Conservation (phyloP, 2,797 vertebrate species). For the Basileuterus tristriatus region DNA sequence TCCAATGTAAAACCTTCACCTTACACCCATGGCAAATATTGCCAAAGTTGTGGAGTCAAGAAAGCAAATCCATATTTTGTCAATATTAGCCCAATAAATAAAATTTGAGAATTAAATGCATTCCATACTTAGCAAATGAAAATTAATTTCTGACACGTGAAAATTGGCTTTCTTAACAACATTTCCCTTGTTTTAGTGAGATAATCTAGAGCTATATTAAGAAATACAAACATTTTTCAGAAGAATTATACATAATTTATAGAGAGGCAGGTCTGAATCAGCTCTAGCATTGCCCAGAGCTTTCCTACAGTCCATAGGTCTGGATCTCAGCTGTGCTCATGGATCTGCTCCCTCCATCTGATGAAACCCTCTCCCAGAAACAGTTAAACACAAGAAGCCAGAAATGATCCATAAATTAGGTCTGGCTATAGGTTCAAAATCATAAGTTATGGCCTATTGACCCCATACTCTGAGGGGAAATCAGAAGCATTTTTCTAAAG, state of each 20-base stretch:
- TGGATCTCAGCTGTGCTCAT: background rate
- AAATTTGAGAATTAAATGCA: background rate
- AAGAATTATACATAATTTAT: background rate
- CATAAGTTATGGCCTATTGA: conserved; percentile 52
- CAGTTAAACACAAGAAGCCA: conserved; percentile 26
- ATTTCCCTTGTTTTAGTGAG: background rate
- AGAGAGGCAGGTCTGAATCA: background rate
- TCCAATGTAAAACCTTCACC: background rate
- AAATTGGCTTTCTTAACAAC: background rate
- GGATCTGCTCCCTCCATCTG: background rate
- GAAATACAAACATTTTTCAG: conserved; percentile 19
- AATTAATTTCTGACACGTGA: background rate
- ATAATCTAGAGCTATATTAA: background rate
- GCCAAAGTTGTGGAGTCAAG: background rate
- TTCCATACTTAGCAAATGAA: background rate
- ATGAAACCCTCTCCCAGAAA: conserved; percentile 6
- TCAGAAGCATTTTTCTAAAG: conserved; percentile 37
- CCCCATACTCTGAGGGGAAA: conserved; percentile 50
- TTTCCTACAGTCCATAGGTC: background rate
- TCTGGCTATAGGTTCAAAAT: conserved; percentile 51
- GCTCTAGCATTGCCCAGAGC: background rate
- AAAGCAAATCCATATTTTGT: background rate
- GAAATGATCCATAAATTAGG: conserved; percentile 57
- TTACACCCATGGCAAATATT: background rate
- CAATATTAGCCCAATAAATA: background rate